A percentile compares a stretch with the other conserved stretches of the same genome.
These are phyloP conservation scores for Pristionchus japonicus DNA, from an alignment of 2,888 invertebrate species.

Conservation along the genomic window DNA sequence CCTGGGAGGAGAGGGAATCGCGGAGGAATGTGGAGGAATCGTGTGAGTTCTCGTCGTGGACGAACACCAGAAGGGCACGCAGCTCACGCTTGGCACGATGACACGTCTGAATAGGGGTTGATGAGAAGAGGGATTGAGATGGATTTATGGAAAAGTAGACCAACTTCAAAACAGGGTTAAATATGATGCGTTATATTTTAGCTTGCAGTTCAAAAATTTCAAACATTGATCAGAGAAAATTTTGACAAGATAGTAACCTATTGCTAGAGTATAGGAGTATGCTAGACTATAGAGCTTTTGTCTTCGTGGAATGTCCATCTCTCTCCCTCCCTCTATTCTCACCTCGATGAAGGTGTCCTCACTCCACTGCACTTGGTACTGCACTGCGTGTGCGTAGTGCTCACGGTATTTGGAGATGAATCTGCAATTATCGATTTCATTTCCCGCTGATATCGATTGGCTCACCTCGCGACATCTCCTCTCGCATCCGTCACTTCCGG, in stretches of 20 bases:
- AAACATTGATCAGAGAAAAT: too few species aligned
- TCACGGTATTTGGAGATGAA: constrained; percentile 22
- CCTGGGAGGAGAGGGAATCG: constrained; percentile 17
- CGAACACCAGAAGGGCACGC: constrained; percentile 21
- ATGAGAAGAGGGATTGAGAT: too few species aligned
- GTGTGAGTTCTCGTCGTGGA: constrained; percentile 3
- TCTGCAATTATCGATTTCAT: background rate
- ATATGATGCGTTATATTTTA: too few species aligned
- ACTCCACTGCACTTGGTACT: background rate
- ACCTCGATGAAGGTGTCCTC: constrained; percentile 30
- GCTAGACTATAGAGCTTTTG: too few species aligned
- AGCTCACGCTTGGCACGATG: constrained; percentile 38
- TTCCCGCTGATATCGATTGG: background rate
- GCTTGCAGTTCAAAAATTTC: too few species aligned
- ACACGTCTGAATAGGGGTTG: constrained; percentile 28
- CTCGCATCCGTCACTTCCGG: constrained; percentile 39
- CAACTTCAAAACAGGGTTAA: too few species aligned
- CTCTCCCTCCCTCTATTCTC: too few species aligned
- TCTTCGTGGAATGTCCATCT: background rate
- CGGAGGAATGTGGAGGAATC: constrained; percentile 29
- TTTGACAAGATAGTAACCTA: too few species aligned
- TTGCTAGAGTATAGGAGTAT: too few species aligned
- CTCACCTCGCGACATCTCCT: constrained; percentile 43
- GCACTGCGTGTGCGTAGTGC: background rate
- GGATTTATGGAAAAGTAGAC: too few species aligned